Percentiles rank a stretch among this genome's conserved stretches.
These are phyloP conservation scores for Adoxophyes honmai DNA, from an alignment of 1,140 invertebrate genomes.

Conservation along the genomic window DNA sequence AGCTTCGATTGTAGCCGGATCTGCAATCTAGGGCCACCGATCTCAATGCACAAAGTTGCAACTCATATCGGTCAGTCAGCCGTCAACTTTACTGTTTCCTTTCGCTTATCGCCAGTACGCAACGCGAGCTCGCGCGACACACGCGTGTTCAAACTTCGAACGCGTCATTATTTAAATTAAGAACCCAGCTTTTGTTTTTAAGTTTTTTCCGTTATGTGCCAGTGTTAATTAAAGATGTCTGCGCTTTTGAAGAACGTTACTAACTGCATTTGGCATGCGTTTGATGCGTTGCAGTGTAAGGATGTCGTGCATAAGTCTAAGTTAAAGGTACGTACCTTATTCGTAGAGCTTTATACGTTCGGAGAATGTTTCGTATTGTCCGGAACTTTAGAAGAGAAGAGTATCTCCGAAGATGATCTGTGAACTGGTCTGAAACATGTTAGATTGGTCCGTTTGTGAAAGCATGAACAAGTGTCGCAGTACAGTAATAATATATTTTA, in stretches of 20 bases:
- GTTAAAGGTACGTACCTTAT: constrained; percentile 79
- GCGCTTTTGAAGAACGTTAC: constrained; percentile 83
- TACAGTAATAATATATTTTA: no score
- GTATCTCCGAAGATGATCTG: no score
- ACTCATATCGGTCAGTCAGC: constrained; percentile 10
- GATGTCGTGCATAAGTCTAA: constrained; percentile 85
- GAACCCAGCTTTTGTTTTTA: constrained; percentile 15
- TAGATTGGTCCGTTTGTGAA: no score
- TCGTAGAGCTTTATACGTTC: background rate
- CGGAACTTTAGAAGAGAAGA: no score
- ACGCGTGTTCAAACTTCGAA: constrained; percentile 25
- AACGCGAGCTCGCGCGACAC: constrained; percentile 38
- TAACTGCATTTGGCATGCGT: constrained; percentile 87
- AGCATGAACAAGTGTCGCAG: no score
- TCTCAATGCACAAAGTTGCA: background rate
- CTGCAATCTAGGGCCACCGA: background rate
- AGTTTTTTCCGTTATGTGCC: constrained; percentile 20
- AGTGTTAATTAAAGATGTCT: constrained; percentile 75
- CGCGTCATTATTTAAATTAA: constrained; percentile 16
- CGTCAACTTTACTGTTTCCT: constrained; percentile 35
- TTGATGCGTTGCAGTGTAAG: constrained; percentile 82
- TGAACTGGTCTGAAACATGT: no score
- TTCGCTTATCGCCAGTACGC: constrained; percentile 39
- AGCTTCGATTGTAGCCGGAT: background rate
- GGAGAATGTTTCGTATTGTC: no score